Percentiles rank a stretch among this genome's conserved stretches.
These are phyloP conservation scores for Cryptotis parvus DNA, from an alignment of 2,113 vertebrate genomes.

Conservation along the genomic window DNA sequence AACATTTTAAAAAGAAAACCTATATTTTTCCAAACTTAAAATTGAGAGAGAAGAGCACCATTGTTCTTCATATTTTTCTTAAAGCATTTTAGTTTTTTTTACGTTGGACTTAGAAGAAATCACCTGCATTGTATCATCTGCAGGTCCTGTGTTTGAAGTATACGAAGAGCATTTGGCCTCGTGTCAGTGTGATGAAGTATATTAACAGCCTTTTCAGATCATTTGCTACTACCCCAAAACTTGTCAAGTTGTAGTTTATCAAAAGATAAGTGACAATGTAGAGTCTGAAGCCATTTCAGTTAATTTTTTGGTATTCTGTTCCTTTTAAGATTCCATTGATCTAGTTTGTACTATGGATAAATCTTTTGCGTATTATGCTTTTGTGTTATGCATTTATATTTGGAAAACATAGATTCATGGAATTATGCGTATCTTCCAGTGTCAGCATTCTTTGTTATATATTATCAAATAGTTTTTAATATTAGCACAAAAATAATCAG, in stretches of 20 bases:
- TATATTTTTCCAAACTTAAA: background rate
- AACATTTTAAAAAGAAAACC: no score
- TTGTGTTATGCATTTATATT: slow-evolving; percentile 48
- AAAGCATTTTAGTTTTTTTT: slow-evolving; percentile 22
- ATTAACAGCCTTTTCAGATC: slow-evolving; percentile 39
- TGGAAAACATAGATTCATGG: slow-evolving; percentile 34
- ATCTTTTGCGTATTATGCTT: slow-evolving; percentile 19
- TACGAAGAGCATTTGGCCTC: slow-evolving; percentile 27
- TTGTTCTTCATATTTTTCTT: slow-evolving; percentile 39
- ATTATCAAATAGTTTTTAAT: slow-evolving; percentile 49
- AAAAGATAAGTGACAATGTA: background rate
- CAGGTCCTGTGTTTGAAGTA: slow-evolving; percentile 12
- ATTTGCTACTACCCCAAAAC: slow-evolving; percentile 48
- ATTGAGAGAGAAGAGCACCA: slow-evolving; percentile 45
- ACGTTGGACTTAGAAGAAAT: background rate
- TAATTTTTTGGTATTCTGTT: slow-evolving; percentile 10
- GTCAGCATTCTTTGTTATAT: slow-evolving; percentile 26
- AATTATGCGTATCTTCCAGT: background rate
- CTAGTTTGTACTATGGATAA: slow-evolving; percentile 21
- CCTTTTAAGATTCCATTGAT: slow-evolving; percentile 29
- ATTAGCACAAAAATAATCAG: slow-evolving; percentile 18
- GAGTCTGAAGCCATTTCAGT: slow-evolving; percentile 28
- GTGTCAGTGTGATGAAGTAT: background rate
- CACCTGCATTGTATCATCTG: background rate
- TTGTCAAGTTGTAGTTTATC: slow-evolving; percentile 47